Conservation (phyloP, 2,888 invertebrate species). For the Hirtodrosophila confusa region DNA sequence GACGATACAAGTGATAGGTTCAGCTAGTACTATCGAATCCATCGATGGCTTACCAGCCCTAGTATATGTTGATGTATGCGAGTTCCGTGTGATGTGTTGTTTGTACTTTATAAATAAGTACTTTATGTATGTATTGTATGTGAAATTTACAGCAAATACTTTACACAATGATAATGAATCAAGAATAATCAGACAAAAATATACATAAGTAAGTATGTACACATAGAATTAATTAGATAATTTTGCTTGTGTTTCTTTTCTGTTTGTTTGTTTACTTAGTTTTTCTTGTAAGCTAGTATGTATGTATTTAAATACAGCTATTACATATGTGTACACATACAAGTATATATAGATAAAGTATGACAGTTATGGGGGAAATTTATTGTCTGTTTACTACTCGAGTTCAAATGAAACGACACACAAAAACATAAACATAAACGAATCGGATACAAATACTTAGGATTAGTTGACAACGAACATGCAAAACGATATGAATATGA, state of each 20-base stretch:
- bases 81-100: slow-evolving; percentile 5
- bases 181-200: slow-evolving; percentile 32
- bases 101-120: slow-evolving; percentile 21
- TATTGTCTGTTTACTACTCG: slow-evolving; percentile 62
- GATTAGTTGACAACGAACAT: slow-evolving; percentile 29
- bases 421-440: slow-evolving; percentile 3
- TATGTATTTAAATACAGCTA: slow-evolving; percentile 18
- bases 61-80: slow-evolving; percentile 15
- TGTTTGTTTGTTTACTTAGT: slow-evolving; percentile 2
- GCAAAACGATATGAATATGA: slow-evolving; percentile 20
- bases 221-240: slow-evolving; percentile 23
- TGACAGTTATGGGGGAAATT: slow-evolving; percentile 75
- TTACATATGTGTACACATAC: slow-evolving; percentile 12
- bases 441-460: slow-evolving; percentile 13
- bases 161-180: slow-evolving; percentile 57
- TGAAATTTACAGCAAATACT: slow-evolving; percentile 81
- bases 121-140: slow-evolving; percentile 24
- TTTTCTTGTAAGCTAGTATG: slow-evolving; percentile 25
- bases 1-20: neutral
- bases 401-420: slow-evolving; percentile 15
- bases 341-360: slow-evolving; percentile 29
- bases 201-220: slow-evolving; percentile 36
- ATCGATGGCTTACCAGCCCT: neutral
- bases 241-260: neutral
- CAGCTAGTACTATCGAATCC: no score